Percentiles rank a stretch among this genome's conserved stretches.
Conservation (phyloP, 2,113 vertebrate species). For the Eublepharis macularius region DNA sequence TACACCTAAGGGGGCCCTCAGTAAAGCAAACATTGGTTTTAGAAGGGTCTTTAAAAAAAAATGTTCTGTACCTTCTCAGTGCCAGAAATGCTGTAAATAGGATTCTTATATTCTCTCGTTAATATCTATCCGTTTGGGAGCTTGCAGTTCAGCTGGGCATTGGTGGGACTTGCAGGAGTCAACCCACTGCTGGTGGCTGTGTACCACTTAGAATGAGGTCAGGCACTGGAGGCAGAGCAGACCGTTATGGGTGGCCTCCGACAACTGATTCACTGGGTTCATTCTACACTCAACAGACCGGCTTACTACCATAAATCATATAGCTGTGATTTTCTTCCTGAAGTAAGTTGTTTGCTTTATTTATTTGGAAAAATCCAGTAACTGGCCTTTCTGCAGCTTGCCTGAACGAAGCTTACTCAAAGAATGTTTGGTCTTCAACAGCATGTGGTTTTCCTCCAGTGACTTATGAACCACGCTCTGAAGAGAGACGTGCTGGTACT, state of each 20-base stretch:
- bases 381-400: slow-evolving; percentile 65
- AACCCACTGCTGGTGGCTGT: slow-evolving; percentile 37
- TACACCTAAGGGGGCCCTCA: slow-evolving; percentile 80
- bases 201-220: slow-evolving; percentile 6
- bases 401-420: slow-evolving; percentile 67
- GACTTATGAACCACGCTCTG: slow-evolving; percentile 65
- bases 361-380: slow-evolving; percentile 83
- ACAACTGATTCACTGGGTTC: slow-evolving; percentile 62
- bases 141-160: slow-evolving; percentile 45
- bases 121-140: slow-evolving; percentile 62
- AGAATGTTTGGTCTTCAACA: slow-evolving; percentile 73
- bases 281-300: slow-evolving; percentile 61
- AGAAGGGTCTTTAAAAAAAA: slow-evolving; percentile 51
- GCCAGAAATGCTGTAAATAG: slow-evolving; percentile 76
- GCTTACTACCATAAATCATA: slow-evolving; percentile 73
- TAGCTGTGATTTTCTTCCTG: slow-evolving; percentile 74
- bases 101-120: slow-evolving; percentile 71
- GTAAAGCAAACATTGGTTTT: slow-evolving; percentile 82
- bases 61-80: slow-evolving; percentile 59
- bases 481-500: slow-evolving; percentile 64
- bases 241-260: slow-evolving; percentile 71
- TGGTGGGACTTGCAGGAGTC: slow-evolving; percentile 43
- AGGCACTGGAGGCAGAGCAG: slow-evolving; percentile 17
- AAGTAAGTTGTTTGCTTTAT: slow-evolving; percentile 79
- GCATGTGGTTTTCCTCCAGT: slow-evolving; percentile 71